Percentiles rank a stretch among this genome's conserved stretches.
phyloP scores from a whole-genome alignment of 2,797 vertebrate species.

The Sebastes vulpes region DNA sequence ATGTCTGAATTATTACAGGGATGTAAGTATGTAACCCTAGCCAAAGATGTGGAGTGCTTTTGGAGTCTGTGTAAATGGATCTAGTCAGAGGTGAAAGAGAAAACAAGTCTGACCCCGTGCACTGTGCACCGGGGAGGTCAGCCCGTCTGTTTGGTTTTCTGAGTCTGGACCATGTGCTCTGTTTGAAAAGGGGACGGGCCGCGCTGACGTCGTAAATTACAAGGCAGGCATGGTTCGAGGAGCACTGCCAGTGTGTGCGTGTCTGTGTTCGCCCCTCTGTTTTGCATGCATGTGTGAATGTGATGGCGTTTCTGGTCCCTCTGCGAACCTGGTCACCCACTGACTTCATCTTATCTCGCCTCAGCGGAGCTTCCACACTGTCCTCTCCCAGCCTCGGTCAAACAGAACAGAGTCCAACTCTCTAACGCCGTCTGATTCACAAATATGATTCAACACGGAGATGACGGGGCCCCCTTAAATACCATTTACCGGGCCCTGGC shows the following conservation, averaged over 20 bases:
- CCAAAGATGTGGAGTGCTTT: conserved; percentile 73
- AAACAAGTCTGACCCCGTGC: conserved; percentile 81
- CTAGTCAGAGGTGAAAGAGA: conserved; percentile 80
- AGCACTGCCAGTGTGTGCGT: conserved; percentile 7
- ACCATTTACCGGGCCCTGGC: conserved; percentile 78
- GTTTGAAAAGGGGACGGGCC: conserved; percentile 66
- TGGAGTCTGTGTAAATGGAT: conserved; percentile 81
- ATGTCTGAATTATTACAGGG: conserved; percentile 84
- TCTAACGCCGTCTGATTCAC: conserved; percentile 66
- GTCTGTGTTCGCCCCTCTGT: conserved; percentile 17
- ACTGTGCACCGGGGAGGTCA: conserved; percentile 76
- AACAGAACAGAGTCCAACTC: conserved; percentile 60
- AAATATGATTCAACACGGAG: conserved; percentile 82
- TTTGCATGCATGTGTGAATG: conserved; percentile 15
- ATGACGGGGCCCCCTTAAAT: conserved; percentile 81
- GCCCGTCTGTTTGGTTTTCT: conserved; percentile 78
- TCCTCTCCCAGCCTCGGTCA: conserved; percentile 20
- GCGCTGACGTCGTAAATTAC: conserved; percentile 77
- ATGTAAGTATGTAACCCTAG: conserved; percentile 82
- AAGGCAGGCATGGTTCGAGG: conserved; percentile 47
- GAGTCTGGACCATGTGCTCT: conserved; percentile 68
- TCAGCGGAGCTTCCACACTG: conserved; percentile 9
- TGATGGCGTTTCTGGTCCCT: conserved; percentile 6
- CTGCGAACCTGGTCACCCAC: conserved; percentile 33
- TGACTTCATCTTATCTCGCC: conserved; percentile 42